Evolutionary conservation across 2,888 invertebrate species (phyloP).

Genomic region (Odiellus spinosus): DNA sequence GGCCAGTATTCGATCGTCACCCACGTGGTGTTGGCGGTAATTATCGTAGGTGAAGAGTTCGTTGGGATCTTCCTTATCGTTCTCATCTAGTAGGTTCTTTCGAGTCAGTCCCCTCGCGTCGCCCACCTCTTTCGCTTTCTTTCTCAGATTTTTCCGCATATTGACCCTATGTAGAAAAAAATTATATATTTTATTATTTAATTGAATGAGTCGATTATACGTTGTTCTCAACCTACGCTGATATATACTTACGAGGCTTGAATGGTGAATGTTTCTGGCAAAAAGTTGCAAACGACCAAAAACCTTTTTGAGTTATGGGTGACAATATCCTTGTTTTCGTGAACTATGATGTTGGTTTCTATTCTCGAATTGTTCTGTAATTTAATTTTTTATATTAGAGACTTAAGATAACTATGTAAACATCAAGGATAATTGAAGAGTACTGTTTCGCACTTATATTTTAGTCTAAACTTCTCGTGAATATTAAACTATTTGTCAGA

Average conservation of each 20-base stretch:
- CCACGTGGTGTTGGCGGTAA: conserved; percentile 14
- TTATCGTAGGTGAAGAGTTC: conserved; percentile 14
- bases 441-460: no score
- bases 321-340: conserved; percentile 63
- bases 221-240: neutral
- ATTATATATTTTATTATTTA: no score
- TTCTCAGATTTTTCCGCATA: neutral
- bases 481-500: no score
- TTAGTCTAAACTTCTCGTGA: no score
- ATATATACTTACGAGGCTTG: conserved; percentile 46
- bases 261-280: conserved; percentile 64
- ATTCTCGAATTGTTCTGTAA: conserved; percentile 57
- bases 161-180: neutral
- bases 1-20: conserved; percentile 11
- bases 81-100: conserved; percentile 9
- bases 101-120: conserved; percentile 1
- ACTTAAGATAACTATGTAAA: no score
- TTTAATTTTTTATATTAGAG: no score
- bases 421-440: no score
- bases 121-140: neutral
- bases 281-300: conserved; percentile 61
- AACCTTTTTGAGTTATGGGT: conserved; percentile 65
- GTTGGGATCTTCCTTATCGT: conserved; percentile 14
- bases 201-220: neutral
- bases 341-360: conserved; percentile 63